Conservation (phyloP, 2,797 vertebrate species). For the Danio kyathit region DNA sequence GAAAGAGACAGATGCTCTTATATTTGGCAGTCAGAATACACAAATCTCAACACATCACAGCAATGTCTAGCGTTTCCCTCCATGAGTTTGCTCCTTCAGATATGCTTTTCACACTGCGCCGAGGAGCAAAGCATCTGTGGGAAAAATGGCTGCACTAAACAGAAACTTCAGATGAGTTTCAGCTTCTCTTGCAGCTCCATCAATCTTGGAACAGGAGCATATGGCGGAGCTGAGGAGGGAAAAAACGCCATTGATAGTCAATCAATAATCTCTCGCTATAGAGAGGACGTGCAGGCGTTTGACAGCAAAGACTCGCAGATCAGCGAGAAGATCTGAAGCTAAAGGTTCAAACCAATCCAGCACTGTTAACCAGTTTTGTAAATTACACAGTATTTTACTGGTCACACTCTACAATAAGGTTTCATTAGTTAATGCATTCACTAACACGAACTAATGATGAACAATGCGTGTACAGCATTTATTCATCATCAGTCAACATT, state of each 20-base stretch:
- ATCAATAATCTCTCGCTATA: constrained; percentile 15
- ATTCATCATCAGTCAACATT: too few relatives aligned
- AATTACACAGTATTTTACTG: too few relatives aligned
- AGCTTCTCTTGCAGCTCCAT: constrained; percentile 2
- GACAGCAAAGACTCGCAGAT: neutral
- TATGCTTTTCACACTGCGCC: constrained; percentile 6
- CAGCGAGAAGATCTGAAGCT: neutral
- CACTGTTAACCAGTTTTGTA: too few relatives aligned
- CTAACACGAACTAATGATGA: too few relatives aligned
- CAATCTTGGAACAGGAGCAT: constrained; percentile 38
- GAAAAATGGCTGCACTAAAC: neutral
- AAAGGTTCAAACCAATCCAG: neutral
- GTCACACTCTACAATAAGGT: too few relatives aligned
- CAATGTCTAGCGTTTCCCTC: neutral
- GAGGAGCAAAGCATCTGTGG: constrained; percentile 23
- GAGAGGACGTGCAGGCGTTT: neutral
- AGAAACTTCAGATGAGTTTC: constrained; percentile 20
- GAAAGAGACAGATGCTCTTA: constrained; percentile 27
- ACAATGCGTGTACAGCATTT: too few relatives aligned
- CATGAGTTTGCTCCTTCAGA: neutral
- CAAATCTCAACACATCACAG: constrained; percentile 11
- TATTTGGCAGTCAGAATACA: constrained; percentile 17
- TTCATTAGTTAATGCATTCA: too few relatives aligned
- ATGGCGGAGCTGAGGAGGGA: constrained; percentile 21
- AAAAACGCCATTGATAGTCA: constrained; percentile 13